Evolutionary conservation across 2,113 vertebrate species (phyloP).

Genomic region (Ictalurus furcatus): DNA sequence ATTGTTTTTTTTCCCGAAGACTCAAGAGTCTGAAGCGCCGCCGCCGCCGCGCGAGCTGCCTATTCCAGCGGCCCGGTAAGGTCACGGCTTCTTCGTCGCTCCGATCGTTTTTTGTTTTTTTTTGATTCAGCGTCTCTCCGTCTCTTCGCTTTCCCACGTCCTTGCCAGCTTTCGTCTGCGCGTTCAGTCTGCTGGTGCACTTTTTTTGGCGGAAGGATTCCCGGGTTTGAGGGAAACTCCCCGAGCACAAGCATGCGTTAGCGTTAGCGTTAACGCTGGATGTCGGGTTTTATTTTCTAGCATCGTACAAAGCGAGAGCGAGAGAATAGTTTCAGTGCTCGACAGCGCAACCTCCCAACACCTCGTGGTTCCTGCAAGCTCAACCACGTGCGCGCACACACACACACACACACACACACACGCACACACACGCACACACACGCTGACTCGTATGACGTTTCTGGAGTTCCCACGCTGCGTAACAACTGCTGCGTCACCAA

Average conservation of each 20-base stretch:
- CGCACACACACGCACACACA: conserved; percentile 16
- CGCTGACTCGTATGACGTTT: conserved; percentile 63
- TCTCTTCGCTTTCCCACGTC: background rate
- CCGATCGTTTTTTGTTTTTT: background rate
- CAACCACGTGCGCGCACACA: background rate
- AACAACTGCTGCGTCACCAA: conserved; percentile 72
- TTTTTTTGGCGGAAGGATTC: background rate
- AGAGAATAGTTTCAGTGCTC: conserved; percentile 5
- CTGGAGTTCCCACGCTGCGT: conserved; percentile 58
- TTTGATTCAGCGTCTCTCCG: background rate
- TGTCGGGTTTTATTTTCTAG: background rate
- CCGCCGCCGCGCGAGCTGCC: too few relatives aligned
- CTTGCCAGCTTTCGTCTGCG: background rate
- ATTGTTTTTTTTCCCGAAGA: too few relatives aligned
- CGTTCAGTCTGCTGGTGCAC: background rate
- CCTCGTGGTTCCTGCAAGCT: conserved; percentile 44
- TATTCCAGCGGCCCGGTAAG: too few relatives aligned
- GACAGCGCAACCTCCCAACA: conserved; percentile 39
- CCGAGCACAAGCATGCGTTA: background rate
- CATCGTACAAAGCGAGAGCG: background rate
- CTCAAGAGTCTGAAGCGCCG: too few relatives aligned
- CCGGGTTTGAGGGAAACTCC: background rate
- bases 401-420: conserved; percentile 20
- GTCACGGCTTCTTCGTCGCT: background rate
- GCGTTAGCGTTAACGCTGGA: background rate